Base-by-base conservation (phyloP, 2,797 vertebrate genomes). In the Tapirus indicus region DNA sequence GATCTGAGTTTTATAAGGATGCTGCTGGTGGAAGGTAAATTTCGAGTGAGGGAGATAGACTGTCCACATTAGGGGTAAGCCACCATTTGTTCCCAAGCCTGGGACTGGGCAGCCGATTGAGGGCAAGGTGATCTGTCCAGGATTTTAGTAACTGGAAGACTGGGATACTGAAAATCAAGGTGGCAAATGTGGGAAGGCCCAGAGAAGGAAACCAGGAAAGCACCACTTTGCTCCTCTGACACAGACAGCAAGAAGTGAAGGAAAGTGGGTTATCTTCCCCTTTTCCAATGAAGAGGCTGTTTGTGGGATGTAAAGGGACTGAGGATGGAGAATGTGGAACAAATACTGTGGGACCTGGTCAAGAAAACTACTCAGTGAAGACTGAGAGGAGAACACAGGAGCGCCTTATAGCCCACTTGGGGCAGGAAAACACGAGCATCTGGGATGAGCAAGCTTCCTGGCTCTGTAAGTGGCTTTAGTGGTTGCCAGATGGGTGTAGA, bases 321-420 rank as follows among this genome's bases (percentile, higher is more conserved):
- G 13, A 38, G 27, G 9, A 66, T 56, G 29, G 29, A 13, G 47
- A 85, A 88, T 29, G 32, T 56, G 18, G 20, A 32, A 69, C 49
- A 44, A 87, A 83, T 54, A 38, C 58, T 58, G 8, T 64, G 56
- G 54, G 41, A 6, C 17, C 49, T 58, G 1, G 27, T 32, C 23
- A 78, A 47, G 71, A 78, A 89, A 88, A 78, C 54, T 32, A 77
- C 41, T 9, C 2, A 54, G 44, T 7, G 8, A 78, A 52, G 78
- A 82, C n/a, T 18, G 23, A 72, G 62, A 7, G 23, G 54, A 79
- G 71, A 75, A 69, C 11, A 11, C 60, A 77, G 32, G 2, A 7
- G 7, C 0, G 11, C 1, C 5, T 72, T 11, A 32, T 27, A 25
- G 5, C 0, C 0, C 17, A 18, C 4, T 1, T 52, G 41, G 41